phyloP scores from a whole-genome alignment of 2,888 invertebrate species.

The Epistrophe eligans region DNA sequence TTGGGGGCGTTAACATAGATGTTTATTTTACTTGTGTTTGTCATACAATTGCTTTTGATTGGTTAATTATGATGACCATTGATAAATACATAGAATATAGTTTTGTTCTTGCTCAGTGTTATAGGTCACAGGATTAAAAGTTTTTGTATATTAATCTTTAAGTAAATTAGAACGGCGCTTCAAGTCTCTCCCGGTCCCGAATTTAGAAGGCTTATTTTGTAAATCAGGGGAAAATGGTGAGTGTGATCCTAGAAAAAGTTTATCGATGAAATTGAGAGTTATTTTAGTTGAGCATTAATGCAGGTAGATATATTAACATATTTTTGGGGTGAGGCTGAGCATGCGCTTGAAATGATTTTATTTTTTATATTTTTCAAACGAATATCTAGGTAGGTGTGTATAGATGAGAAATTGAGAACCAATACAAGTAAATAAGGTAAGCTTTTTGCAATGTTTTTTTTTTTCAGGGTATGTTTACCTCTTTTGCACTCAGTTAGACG shows the following conservation, averaged over 20 bases:
- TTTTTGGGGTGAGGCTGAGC: slow-evolving; percentile 45
- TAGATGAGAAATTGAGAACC: slow-evolving; percentile 19
- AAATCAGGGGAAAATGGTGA: slow-evolving; percentile 45
- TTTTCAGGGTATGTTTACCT: slow-evolving; percentile 52
- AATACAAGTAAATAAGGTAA: slow-evolving; percentile 43
- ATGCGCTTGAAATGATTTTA: slow-evolving; percentile 45
- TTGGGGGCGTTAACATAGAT: slow-evolving; percentile 57
- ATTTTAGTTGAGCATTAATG: slow-evolving; percentile 56
- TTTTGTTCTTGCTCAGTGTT: slow-evolving; percentile 71
- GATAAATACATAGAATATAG: slow-evolving; percentile 46
- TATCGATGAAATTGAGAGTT: slow-evolving; percentile 75
- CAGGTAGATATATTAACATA: slow-evolving; percentile 1
- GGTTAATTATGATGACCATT: slow-evolving; percentile 55
- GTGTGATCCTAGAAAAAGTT: slow-evolving; percentile 69
- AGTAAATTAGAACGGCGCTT: slow-evolving; percentile 74
- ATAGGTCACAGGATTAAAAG: slow-evolving; percentile 75
- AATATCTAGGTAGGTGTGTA: slow-evolving; percentile 1
- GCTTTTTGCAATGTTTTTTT: slow-evolving; percentile 56
- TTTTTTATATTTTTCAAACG: slow-evolving; percentile 1
- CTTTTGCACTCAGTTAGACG: slow-evolving; percentile 54
- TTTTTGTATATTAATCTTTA: slow-evolving; percentile 69
- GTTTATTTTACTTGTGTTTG: slow-evolving; percentile 41
- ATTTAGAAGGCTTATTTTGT: slow-evolving; percentile 56
- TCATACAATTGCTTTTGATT: slow-evolving; percentile 53
- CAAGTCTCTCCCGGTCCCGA: slow-evolving; percentile 65